Evolutionary conservation across 2,888 invertebrate genomes (phyloP).

Genomic region (Nephrotoma flavescens): DNA sequence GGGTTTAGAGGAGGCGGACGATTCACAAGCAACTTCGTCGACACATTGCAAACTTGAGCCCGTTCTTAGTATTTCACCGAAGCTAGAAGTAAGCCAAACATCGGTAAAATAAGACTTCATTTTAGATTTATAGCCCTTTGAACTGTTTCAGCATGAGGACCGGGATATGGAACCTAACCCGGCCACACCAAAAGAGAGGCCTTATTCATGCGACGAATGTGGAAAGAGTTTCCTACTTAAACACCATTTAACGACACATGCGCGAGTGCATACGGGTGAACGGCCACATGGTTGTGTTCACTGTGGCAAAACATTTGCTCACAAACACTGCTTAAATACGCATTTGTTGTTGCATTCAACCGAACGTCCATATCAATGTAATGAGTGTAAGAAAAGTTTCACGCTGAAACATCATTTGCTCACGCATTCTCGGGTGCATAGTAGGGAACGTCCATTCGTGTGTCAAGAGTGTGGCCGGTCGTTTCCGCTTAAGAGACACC

Average conservation of each 20-base stretch:
- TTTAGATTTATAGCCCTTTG: neutral
- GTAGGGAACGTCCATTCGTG: constrained; percentile 65
- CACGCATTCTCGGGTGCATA: constrained; percentile 61
- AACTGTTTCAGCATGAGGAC: constrained; percentile 21
- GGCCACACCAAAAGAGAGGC: constrained; percentile 47
- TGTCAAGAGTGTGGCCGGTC: constrained; percentile 71
- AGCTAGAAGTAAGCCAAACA: constrained; percentile 21
- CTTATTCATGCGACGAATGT: constrained; percentile 69
- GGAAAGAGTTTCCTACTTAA: constrained; percentile 71
- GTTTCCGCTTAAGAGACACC: constrained; percentile 66
- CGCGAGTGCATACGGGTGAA: constrained; percentile 67
- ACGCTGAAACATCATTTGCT: constrained; percentile 72
- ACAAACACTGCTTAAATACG: constrained; percentile 71
- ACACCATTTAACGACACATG: constrained; percentile 72
- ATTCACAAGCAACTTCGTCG: constrained; percentile 31
- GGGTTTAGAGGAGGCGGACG: constrained; percentile 32
- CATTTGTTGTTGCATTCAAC: constrained; percentile 67
- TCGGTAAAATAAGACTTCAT: neutral
- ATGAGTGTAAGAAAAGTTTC: constrained; percentile 75
- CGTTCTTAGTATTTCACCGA: constrained; percentile 32
- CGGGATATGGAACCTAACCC: constrained; percentile 20
- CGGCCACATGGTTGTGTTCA: constrained; percentile 64
- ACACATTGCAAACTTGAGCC: constrained; percentile 32
- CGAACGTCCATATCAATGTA: constrained; percentile 67
- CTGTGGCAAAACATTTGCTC: constrained; percentile 67